phyloP scores from a whole-genome alignment of 2,113 vertebrate species.

The Nycticorax nycticorax region DNA sequence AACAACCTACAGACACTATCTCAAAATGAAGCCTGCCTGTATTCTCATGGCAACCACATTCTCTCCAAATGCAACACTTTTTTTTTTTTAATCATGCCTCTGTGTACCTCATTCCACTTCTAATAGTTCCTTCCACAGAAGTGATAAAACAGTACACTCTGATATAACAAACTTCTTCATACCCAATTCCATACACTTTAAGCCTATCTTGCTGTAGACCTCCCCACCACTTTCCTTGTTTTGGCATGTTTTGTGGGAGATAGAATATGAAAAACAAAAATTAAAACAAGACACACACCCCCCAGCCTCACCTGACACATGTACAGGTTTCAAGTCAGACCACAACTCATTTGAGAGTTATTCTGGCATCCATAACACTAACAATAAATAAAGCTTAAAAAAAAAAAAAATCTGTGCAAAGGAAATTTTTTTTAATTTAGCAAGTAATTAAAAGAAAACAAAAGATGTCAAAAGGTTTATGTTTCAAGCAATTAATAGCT shows the following conservation, averaged over 20 bases:
- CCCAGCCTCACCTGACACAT: not conserved
- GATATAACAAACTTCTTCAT: not conserved
- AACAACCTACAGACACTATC: not conserved
- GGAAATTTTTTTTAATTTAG: not conserved
- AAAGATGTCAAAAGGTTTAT: not conserved
- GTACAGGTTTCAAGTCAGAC: not conserved
- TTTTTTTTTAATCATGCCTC: not conserved
- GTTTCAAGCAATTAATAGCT: not conserved
- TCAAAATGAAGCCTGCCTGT: not conserved
- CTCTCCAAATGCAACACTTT: not conserved
- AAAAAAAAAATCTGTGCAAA: not conserved
- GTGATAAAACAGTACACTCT: not conserved
- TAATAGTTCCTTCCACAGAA: not conserved
- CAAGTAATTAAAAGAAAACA: not conserved
- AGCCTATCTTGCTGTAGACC: not conserved
- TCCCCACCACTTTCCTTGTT: not conserved
- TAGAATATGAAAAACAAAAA: not conserved
- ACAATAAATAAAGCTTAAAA: not conserved
- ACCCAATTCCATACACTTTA: not conserved
- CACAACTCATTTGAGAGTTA: not conserved
- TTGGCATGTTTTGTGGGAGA: not conserved
- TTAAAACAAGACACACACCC: not conserved
- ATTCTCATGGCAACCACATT: slow-evolving; percentile 4
- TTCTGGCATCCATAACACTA: not conserved
- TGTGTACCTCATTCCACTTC: not conserved